Base-by-base conservation (phyloP, 2,113 vertebrate genomes). In the Gasterosteus nipponicus region DNA sequence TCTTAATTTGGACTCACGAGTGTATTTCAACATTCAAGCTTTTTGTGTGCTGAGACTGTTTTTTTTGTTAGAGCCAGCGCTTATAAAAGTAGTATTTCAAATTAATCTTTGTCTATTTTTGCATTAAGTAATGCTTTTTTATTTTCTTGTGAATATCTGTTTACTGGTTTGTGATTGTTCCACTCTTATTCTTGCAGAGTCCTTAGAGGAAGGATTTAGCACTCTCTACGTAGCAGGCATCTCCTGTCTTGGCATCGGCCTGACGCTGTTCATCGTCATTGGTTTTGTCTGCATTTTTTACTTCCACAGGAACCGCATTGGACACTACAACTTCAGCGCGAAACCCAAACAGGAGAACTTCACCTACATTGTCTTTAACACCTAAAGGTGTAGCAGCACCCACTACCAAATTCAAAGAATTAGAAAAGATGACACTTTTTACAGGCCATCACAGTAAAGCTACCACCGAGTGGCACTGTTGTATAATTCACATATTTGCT, bases 221-320 rank as follows among this genome's bases (percentile, higher is more conserved):
- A 68, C 3, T 7, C 38, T 90, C 10, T 71, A 81, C 1, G 12
- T 90, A 0, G 47, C 84, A 1, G 91, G 91, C 39, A 18, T 93
- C 53, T 68, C 91, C 75, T 82, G 89, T n/a, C 87, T 95, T 1
- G 94, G 93, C 22, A 8, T 94, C 0, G 83, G 86, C 4, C 29
- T 94, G 68, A 29, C 64, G 0, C 77, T 93, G 65, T 62, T 85
- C 86, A 84, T 92, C 62, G 42, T 93, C 54, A 2, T 67, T 0
- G 80, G 75, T 22, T 85, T 90, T 7, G 16, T 74, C 44, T 87
- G 84, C 64, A 59, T 93, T 10, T 77, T 93, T 54, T 87, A 83
- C 73, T 92, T 81, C 78, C 92, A 94, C n/a, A 94, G 91, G 69
- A 94, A 92, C 49, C 93, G 92, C 67, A 91, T 94, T 3, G 93